Evolutionary conservation across 2,888 invertebrate species (phyloP).

Genomic region (Tubiluchus corallicola): DNA sequence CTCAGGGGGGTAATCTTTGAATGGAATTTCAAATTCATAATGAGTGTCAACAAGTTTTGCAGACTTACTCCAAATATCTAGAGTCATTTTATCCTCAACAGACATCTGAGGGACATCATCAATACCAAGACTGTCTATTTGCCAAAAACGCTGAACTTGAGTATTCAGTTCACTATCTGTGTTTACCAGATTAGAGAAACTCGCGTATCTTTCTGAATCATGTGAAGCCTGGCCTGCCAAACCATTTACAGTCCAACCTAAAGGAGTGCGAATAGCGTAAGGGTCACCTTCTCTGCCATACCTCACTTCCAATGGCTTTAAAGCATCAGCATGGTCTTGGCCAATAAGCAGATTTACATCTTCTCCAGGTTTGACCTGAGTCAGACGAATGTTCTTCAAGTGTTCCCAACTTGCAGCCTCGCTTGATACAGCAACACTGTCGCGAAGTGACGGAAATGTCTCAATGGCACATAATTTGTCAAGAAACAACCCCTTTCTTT

Average conservation of each 20-base stretch:
- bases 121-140: background rate
- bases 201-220: too few species aligned
- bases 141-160: background rate
- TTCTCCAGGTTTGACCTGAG: too few species aligned
- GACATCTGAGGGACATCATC: background rate
- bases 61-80: slow-evolving; percentile 1
- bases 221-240: too few species aligned
- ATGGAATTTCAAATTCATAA: background rate
- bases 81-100: background rate
- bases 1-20: background rate
- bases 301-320: background rate
- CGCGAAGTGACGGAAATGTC: too few species aligned
- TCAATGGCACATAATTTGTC: too few species aligned
- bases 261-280: background rate
- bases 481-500: too few species aligned
- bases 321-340: background rate
- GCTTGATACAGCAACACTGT: too few species aligned
- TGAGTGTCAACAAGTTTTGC: background rate
- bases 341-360: too few species aligned
- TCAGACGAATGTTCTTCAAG: too few species aligned
- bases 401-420: too few species aligned
- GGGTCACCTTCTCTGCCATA: background rate
- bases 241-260: background rate
- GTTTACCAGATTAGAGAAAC: too few species aligned
- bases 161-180: background rate